A percentile compares a stretch with the other conserved stretches of the same genome.
These are phyloP conservation scores for Corythoichthys intestinalis DNA, from an alignment of 2,113 vertebrate genomes.

Conservation along the genomic window DNA sequence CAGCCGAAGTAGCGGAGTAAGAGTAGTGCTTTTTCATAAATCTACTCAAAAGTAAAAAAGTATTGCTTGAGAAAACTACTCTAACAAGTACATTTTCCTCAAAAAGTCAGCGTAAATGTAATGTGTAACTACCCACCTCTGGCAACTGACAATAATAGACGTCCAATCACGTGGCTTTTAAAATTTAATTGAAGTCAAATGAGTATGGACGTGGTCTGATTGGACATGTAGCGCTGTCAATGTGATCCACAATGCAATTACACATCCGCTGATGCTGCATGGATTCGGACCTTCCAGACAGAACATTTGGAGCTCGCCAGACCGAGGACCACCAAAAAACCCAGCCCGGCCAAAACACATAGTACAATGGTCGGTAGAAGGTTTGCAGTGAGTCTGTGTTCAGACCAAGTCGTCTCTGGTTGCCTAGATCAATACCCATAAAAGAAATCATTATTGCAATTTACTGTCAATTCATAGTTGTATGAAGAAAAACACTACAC, in stretches of 20 bases:
- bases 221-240: too few relatives aligned
- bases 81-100: too few relatives aligned
- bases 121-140: too few relatives aligned
- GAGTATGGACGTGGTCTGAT: too few relatives aligned
- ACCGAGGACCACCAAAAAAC: slow-evolving; percentile 25
- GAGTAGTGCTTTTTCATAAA: too few relatives aligned
- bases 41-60: too few relatives aligned
- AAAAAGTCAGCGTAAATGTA: too few relatives aligned
- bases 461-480: accelerated
- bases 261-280: slow-evolving; percentile 12
- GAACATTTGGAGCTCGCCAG: slow-evolving; percentile 21
- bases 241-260: not conserved
- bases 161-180: too few relatives aligned
- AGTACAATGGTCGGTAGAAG: slow-evolving; percentile 1
- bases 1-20: too few relatives aligned
- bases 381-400: not conserved
- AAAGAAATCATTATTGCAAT: not conserved
- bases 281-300: slow-evolving; percentile 40
- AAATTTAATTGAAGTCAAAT: too few relatives aligned
- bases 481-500: slow-evolving; percentile 11
- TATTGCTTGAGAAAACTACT: too few relatives aligned
- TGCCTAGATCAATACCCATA: slow-evolving; percentile 28
- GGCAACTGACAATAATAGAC: too few relatives aligned
- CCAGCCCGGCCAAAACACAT: slow-evolving; percentile 24
- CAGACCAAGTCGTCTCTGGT: slow-evolving; percentile 2